phyloP scores from a whole-genome alignment of 2,888 invertebrate genomes.

The Aplocera efformata region DNA sequence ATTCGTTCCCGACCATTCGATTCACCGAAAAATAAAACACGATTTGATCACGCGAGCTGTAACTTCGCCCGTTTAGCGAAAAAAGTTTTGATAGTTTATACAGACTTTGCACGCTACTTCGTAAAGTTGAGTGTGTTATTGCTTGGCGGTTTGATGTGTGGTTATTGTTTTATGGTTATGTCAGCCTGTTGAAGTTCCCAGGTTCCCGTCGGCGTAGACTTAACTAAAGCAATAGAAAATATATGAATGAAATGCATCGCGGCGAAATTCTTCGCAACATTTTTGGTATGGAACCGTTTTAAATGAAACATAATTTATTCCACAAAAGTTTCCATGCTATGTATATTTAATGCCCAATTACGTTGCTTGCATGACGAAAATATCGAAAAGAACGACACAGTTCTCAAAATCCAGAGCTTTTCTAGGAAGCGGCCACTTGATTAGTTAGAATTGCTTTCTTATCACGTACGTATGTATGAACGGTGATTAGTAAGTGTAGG shows the following conservation, averaged over 20 bases:
- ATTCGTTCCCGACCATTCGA: conserved; percentile 22
- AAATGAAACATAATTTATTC: too few relatives aligned
- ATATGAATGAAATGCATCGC: too few relatives aligned
- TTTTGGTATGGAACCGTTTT: too few relatives aligned
- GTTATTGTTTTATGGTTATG: background rate
- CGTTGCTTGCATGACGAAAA: too few relatives aligned
- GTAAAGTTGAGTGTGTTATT: conserved; percentile 2
- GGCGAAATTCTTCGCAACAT: too few relatives aligned
- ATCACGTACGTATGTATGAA: conserved; percentile 16
- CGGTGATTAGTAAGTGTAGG: too few relatives aligned
- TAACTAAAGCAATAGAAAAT: too few relatives aligned
- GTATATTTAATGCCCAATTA: too few relatives aligned
- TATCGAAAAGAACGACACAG: conserved; percentile 1
- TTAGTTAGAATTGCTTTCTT: conserved; percentile 2
- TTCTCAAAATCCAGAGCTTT: conserved; percentile 8
- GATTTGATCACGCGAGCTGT: conserved; percentile 8
- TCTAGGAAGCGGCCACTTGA: conserved; percentile 3
- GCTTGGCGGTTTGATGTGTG: background rate
- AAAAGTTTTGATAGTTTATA: conserved; percentile 16
- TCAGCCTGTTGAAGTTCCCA: background rate
- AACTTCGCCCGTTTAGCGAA: conserved; percentile 13
- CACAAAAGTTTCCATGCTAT: too few relatives aligned
- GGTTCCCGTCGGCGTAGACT: too few relatives aligned
- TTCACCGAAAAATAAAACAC: conserved; percentile 15
- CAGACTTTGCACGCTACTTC: conserved; percentile 11